Conservation (phyloP, 2,888 invertebrate species). For the Cistogaster globosa region DNA sequence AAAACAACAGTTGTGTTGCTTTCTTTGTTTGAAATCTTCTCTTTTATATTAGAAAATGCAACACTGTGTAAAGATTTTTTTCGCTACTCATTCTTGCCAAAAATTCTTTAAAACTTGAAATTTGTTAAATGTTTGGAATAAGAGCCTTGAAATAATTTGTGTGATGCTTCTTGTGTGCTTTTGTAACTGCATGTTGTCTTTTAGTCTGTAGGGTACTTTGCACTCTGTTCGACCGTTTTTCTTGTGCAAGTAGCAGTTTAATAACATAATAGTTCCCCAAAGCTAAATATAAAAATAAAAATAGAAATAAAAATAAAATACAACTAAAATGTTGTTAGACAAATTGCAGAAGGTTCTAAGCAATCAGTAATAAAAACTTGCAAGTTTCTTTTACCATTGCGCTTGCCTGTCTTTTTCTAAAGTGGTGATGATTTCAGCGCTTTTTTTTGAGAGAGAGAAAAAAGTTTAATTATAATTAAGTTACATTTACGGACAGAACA, state of each 20-base stretch:
- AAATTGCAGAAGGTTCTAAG: constrained; percentile 66
- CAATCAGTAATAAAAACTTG: neutral
- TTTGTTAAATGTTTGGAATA: too few species aligned
- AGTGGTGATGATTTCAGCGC: constrained; percentile 10
- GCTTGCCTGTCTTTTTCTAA: neutral
- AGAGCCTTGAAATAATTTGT: too few species aligned
- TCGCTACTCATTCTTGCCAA: too few species aligned
- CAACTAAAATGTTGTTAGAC: constrained; percentile 49
- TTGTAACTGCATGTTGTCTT: too few species aligned
- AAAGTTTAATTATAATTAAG: neutral
- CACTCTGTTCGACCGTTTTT: too few species aligned
- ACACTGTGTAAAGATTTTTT: too few species aligned
- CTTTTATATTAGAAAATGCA: too few species aligned
- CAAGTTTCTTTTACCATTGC: neutral
- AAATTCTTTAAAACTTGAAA: too few species aligned
- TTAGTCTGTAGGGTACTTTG: neutral
- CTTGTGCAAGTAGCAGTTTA: constrained; percentile 49
- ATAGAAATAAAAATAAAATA: constrained; percentile 43
- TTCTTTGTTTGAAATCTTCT: too few species aligned
- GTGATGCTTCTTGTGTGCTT: too few species aligned
- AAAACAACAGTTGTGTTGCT: too few species aligned
- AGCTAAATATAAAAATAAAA: constrained; percentile 54
- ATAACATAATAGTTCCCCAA: constrained; percentile 57
- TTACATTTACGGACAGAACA: neutral
- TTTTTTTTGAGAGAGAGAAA: neutral